phyloP scores from a whole-genome alignment of 2,888 invertebrate species.

The Lordiphosa fenestrarum region DNA sequence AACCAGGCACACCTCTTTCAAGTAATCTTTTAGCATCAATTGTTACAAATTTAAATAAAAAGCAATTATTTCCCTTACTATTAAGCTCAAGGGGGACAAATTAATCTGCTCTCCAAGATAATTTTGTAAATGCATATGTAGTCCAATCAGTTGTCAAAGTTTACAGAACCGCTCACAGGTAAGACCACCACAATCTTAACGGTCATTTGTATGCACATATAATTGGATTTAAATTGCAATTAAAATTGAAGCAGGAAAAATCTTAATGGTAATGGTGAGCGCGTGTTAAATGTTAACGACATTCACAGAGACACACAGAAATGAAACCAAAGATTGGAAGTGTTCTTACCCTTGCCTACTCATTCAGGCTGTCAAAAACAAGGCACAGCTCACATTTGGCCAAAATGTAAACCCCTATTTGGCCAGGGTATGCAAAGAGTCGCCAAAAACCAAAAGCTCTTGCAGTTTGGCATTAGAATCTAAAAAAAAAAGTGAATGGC shows the following conservation, averaged over 20 bases:
- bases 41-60: too few species aligned
- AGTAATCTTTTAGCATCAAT: too few species aligned
- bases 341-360: too few species aligned
- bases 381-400: too few species aligned
- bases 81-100: too few species aligned
- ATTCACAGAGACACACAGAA: constrained; percentile 15
- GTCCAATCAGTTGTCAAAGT: too few species aligned
- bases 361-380: too few species aligned
- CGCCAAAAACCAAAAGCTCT: constrained; percentile 8
- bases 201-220: background rate
- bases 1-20: too few species aligned
- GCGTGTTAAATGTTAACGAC: constrained; percentile 14
- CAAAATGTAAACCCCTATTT: too few species aligned
- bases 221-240: constrained; percentile 4
- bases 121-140: background rate
- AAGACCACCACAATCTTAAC: background rate
- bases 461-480: constrained; percentile 49
- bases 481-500: constrained; percentile 53
- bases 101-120: too few species aligned
- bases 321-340: too few species aligned
- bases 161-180: background rate
- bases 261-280: constrained; percentile 23
- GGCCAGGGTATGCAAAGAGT: background rate
- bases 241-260: constrained; percentile 10
- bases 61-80: too few species aligned